Percentiles rank a stretch among this genome's conserved stretches.
Conservation (phyloP, 2,888 invertebrate genomes). For the Ectemnius lituratus region DNA sequence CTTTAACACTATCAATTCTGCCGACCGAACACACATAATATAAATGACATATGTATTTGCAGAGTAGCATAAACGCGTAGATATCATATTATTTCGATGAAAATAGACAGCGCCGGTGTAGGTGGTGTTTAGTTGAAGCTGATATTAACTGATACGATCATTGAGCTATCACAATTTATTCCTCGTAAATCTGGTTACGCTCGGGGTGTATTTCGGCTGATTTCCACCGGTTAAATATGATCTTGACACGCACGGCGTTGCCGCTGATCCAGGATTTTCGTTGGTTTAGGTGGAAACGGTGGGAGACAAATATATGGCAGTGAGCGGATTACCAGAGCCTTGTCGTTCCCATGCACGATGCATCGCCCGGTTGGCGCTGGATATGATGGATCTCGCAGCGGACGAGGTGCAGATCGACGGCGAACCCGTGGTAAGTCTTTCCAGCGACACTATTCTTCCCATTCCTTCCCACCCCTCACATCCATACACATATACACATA, state of each 20-base stretch:
- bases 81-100: no score
- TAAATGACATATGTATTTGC: constrained; percentile 33
- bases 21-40: constrained; percentile 15
- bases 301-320: constrained; percentile 99
- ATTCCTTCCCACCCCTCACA: no score
- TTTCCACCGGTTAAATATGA: no score
- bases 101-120: no score
- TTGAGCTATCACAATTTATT: no score
- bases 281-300: constrained; percentile 93
- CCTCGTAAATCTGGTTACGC: no score
- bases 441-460: no score
- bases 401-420: constrained; percentile 92
- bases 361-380: constrained; percentile 92
- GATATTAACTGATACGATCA: no score
- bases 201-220: no score
- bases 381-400: constrained; percentile 95
- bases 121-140: no score
- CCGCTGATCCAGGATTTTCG: constrained; percentile 41
- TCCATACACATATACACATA: no score
- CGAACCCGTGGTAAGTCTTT: constrained; percentile 86
- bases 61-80: not conserved
- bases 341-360: constrained; percentile 94
- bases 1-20: constrained; percentile 20
- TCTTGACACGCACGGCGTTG: not conserved
- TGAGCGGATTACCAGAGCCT: constrained; percentile 95